These are phyloP conservation scores for Peromyscus melanophrys DNA, from an alignment of 2,797 vertebrate genomes.

Conservation along the genomic window DNA sequence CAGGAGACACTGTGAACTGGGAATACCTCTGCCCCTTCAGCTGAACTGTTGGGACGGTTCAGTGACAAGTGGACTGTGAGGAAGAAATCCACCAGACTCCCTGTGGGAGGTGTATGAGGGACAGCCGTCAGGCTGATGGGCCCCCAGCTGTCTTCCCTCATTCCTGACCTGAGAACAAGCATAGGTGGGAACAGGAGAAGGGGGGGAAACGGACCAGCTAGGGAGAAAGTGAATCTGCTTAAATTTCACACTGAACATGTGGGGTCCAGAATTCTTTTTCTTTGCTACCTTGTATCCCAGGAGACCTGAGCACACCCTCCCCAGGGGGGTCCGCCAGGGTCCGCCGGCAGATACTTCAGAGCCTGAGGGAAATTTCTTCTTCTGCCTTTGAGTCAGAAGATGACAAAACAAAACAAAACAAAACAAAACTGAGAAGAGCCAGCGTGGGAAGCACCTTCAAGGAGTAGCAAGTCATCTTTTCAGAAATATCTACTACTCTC, in stretches of 20 bases:
- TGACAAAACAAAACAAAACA: not conserved
- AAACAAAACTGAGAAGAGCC: not conserved
- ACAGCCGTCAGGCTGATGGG: not conserved
- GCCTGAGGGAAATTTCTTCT: not conserved
- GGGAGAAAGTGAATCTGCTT: not conserved
- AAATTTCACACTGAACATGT: not conserved
- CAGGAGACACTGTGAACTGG: conserved; percentile 15
- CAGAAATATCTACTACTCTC: not conserved
- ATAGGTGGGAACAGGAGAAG: too few species aligned
- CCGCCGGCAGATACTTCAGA: not conserved
- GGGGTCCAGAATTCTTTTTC: conserved; percentile 6
- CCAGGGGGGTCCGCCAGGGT: not conserved
- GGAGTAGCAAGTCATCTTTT: not conserved
- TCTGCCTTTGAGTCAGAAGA: conserved; percentile 45
- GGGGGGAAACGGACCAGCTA: not conserved
- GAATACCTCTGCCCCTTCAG: not conserved
- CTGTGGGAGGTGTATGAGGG: conserved; percentile 6
- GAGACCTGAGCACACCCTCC: not conserved
- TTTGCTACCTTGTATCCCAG: not conserved
- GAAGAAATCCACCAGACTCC: conserved; percentile 55
- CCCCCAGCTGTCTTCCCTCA: not conserved
- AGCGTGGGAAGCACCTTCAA: not conserved
- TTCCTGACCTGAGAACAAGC: not conserved
- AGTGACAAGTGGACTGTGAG: conserved; percentile 58
- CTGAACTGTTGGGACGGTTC: not conserved